A percentile compares a stretch with the other conserved stretches of the same genome.
phyloP scores from a whole-genome alignment of 2,113 vertebrate species.

The Donacobius atricapilla region DNA sequence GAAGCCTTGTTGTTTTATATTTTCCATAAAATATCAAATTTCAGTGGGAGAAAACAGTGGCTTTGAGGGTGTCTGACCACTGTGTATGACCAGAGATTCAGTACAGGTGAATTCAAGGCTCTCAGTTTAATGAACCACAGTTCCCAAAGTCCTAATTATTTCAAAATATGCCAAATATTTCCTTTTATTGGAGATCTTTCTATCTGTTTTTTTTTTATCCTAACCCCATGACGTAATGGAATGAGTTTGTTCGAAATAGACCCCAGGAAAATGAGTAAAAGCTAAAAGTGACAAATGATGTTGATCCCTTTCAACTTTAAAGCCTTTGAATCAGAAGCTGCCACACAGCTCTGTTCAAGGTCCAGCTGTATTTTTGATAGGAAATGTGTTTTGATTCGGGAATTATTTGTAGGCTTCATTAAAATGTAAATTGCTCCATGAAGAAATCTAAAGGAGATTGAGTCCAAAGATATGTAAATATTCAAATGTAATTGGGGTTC shows the following conservation, averaged over 20 bases:
- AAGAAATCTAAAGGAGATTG: constrained; percentile 28
- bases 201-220: not conserved
- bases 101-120: not conserved
- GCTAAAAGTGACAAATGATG: not conserved
- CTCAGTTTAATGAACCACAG: not conserved
- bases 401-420: constrained; percentile 35
- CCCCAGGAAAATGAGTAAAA: not conserved
- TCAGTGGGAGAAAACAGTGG: not conserved
- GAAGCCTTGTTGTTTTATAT: not conserved
- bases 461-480: constrained; percentile 42
- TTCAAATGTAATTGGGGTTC: constrained; percentile 27
- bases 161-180: not conserved
- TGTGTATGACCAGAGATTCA: not conserved
- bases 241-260: not conserved
- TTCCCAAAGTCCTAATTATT: not conserved
- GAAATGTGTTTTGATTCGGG: constrained; percentile 27
- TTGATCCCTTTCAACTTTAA: not conserved
- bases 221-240: not conserved
- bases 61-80: not conserved
- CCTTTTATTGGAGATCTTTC: not conserved
- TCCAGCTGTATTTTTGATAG: not conserved
- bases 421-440: constrained; percentile 24
- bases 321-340: not conserved
- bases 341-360: not conserved
- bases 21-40: not conserved